phyloP scores from a whole-genome alignment of 1,140 invertebrate genomes.

The Paraescarpia echinospica region DNA sequence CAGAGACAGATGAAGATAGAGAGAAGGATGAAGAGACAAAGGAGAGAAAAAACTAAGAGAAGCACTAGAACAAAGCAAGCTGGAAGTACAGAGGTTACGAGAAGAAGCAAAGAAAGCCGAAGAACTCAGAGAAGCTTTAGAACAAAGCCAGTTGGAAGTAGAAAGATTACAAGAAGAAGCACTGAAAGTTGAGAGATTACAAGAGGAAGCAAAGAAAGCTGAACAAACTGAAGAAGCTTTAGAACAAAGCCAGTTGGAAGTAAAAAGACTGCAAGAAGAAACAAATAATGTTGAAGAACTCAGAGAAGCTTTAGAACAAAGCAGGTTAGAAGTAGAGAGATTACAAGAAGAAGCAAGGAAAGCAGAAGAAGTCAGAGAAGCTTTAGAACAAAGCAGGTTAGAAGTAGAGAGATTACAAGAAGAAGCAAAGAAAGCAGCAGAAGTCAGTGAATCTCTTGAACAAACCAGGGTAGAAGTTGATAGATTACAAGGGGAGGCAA shows the following conservation, averaged over 20 bases:
- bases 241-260: background rate
- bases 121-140: background rate
- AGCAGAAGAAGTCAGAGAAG: background rate
- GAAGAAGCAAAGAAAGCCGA: background rate
- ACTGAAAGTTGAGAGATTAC: background rate
- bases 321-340: background rate
- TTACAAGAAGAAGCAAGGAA: background rate
- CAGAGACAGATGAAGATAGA: background rate
- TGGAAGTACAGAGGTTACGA: background rate
- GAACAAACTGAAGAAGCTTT: background rate
- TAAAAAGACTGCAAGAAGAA: background rate
- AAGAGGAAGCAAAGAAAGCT: background rate
- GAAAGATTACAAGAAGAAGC: background rate
- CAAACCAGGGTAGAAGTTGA: background rate
- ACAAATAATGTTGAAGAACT: background rate
- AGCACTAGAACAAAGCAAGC: background rate
- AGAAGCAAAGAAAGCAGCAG: background rate
- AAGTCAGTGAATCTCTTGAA: background rate
- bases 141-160: background rate
- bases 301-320: constrained; percentile 12
- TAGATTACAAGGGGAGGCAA: constrained; percentile 6
- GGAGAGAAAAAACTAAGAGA: background rate
- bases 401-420: background rate
- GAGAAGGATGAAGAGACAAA: no score
- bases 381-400: background rate